phyloP scores from a whole-genome alignment of 2,113 vertebrate genomes.

The Nerophis ophidion region DNA sequence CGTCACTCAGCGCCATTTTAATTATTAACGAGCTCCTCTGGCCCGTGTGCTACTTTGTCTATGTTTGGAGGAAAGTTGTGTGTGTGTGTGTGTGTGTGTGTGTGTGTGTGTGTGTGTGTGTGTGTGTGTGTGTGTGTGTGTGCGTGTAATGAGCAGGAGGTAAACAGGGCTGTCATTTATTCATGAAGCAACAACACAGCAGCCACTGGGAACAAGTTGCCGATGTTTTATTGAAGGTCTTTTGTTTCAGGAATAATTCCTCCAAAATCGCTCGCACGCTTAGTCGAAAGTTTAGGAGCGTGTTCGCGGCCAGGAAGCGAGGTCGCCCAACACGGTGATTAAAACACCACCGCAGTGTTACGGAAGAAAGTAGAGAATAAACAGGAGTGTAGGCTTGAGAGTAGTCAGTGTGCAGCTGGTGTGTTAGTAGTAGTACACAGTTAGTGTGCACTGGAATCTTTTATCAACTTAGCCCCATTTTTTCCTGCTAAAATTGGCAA shows the following conservation, averaged over 20 bases:
- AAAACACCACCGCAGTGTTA: too few relatives aligned
- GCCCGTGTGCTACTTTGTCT: constrained; percentile 27
- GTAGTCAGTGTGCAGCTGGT: too few relatives aligned
- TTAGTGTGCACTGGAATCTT: too few relatives aligned
- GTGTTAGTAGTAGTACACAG: too few relatives aligned
- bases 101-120: constrained; percentile 13
- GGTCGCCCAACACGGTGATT: too few relatives aligned
- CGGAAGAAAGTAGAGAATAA: too few relatives aligned
- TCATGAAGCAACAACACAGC: constrained; percentile 79
- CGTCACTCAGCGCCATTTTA: constrained; percentile 48
- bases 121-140: constrained; percentile 19
- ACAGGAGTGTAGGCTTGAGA: too few relatives aligned
- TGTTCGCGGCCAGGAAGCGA: too few relatives aligned
- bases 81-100: constrained; percentile 21
- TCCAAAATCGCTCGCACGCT: constrained; percentile 42
- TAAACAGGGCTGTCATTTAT: constrained; percentile 83
- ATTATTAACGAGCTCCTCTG: constrained; percentile 65
- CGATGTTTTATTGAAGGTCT: constrained; percentile 80
- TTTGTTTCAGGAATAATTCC: constrained; percentile 59
- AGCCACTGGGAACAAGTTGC: constrained; percentile 69
- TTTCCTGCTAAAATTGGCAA: too few relatives aligned
- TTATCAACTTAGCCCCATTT: too few relatives aligned
- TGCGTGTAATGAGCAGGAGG: constrained; percentile 55
- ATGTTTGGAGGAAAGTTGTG: constrained; percentile 15
- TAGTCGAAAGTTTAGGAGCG: not conserved